Evolutionary conservation across 2,113 vertebrate genomes (phyloP), one percentile per base, ranked within the genome.

Genomic region (Periophthalmodon schlosseri): DNA sequence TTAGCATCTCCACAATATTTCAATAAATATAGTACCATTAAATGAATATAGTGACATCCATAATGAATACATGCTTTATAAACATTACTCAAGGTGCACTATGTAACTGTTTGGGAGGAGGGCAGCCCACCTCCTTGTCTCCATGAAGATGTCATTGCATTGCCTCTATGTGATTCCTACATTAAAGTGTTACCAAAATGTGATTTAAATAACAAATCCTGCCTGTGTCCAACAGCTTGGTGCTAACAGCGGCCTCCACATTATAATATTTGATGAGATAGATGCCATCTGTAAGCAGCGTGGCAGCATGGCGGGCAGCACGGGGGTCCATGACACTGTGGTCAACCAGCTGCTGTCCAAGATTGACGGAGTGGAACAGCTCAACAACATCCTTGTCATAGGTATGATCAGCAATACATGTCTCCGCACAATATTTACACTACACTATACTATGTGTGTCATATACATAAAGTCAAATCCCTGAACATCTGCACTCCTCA

Each of bases 201-300:
- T 34, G 0, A 18, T 66, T 66, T 20, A 44, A 44, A 66, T 44
- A 9, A 21, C n/a, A 66, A 63, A n/a, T 28, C 34, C 61, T 44
- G 4, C 69, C 28, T 61, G 50, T 72, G 8, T 33, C 6, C 5
- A 68, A 12, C 83, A 99, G 97, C 95, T 98, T 1, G 97, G 96
- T 7, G 95, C 95, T 20, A 99, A 99, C 92, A 99, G 97, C 10
- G 96, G 97, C 12, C 93, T 99, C 23, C 97, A 99, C 82, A 99
- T 99, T 91, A 97, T 99, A 85, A 99, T 99, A 85, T 97, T 99
- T 47, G 97, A 99, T 74, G 97, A 99, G 92, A 98, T 99, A 0
- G 97, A 98, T 47, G 97, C 97, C 12, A 99, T 99, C 92, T 99
- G 97, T 84, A 99, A 99, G 89, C 97, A 99, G 92, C 94, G 97